Percentiles rank a stretch among this genome's conserved stretches.
These are phyloP conservation scores for Vidua macroura DNA, from an alignment of 2,113 vertebrate species.

Conservation along the genomic window DNA sequence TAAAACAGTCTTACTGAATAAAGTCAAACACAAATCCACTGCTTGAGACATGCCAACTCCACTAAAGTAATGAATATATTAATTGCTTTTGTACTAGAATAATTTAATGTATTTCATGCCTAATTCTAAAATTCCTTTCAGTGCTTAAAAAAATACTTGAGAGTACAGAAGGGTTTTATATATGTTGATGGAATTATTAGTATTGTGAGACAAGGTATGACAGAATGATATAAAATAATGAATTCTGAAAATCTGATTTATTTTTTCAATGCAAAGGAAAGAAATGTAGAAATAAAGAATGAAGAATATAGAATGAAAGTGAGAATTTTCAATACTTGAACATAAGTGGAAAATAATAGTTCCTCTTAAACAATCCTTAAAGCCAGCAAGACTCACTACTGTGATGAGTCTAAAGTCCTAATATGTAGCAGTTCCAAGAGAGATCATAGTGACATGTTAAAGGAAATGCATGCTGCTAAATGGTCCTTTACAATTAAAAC, in stretches of 20 bases:
- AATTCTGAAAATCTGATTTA: neutral
- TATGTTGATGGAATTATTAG: neutral
- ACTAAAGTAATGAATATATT: slow-evolving; percentile 58
- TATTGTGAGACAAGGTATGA: neutral
- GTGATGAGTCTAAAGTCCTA: neutral
- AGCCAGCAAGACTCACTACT: neutral
- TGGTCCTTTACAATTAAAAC: neutral
- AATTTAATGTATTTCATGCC: neutral
- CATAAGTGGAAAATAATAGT: neutral
- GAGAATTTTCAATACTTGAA: neutral
- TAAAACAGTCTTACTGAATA: slow-evolving; percentile 70
- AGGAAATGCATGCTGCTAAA: neutral
- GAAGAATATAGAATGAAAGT: neutral
- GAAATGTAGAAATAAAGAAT: neutral
- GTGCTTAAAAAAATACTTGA: neutral
- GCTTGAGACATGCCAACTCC: slow-evolving; percentile 46
- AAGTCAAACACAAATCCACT: slow-evolving; percentile 70
- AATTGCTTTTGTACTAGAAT: slow-evolving; percentile 70
- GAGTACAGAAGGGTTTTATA: neutral
- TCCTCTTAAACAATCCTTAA: neutral
- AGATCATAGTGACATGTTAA: neutral
- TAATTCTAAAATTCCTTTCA: neutral
- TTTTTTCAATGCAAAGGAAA: neutral
- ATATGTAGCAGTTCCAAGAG: neutral
- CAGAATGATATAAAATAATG: neutral